Evolutionary conservation across 1,140 invertebrate species (phyloP).

Genomic region (Drosophila bifasciata): DNA sequence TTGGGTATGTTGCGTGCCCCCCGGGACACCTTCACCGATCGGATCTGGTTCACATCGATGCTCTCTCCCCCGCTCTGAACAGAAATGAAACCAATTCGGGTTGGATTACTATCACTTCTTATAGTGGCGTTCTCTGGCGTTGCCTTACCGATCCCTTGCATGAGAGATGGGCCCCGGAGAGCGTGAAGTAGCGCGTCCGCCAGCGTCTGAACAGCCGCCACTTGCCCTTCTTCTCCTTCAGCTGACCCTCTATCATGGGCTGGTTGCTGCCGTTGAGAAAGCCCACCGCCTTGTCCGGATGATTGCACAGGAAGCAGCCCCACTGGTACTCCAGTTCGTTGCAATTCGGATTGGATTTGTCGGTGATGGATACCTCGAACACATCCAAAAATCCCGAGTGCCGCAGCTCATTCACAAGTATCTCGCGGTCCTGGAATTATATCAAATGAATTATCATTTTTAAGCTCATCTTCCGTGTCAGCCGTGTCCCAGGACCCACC

Average conservation of each 20-base stretch:
- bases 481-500: conserved; percentile 83
- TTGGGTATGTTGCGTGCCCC: conserved; percentile 95
- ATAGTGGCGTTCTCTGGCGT: background rate
- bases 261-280: conserved; percentile 90
- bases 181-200: conserved; percentile 96
- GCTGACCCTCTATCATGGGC: conserved; percentile 94
- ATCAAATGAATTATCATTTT: too few relatives aligned
- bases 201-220: conserved; percentile 96
- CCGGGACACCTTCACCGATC: conserved; percentile 94
- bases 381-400: conserved; percentile 95
- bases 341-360: conserved; percentile 81
- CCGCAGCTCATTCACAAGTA: conserved; percentile 93
- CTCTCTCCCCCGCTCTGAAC: conserved; percentile 88
- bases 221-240: conserved; percentile 97
- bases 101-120: too few relatives aligned
- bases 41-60: conserved; percentile 95
- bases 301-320: conserved; percentile 88
- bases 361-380: conserved; percentile 89
- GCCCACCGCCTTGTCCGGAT: conserved; percentile 93
- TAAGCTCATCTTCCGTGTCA: too few relatives aligned
- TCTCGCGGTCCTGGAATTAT: conserved; percentile 90
- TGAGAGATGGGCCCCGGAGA: conserved; percentile 95
- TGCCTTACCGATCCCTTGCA: conserved; percentile 92
- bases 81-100: background rate
- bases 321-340: conserved; percentile 84